phyloP scores from a whole-genome alignment of 92 coral and sea anemone species.

The Umimayanthus kanabou region DNA sequence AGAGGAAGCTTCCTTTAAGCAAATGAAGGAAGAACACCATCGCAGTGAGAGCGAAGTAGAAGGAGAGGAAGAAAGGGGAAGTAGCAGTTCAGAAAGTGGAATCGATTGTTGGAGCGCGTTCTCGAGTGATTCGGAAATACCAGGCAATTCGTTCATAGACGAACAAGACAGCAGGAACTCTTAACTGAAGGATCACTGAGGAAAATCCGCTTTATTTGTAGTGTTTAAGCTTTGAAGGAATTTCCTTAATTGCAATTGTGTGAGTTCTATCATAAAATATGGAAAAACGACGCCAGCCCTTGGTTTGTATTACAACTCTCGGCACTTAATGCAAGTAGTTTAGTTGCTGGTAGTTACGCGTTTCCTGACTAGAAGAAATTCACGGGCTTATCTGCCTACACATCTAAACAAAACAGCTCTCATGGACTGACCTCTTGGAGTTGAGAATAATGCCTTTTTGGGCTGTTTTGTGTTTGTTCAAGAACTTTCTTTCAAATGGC shows the following conservation, averaged over 20 bases:
- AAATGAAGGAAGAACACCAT: neutral
- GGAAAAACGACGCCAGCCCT: neutral
- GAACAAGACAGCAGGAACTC: neutral
- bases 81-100: conserved; percentile 34
- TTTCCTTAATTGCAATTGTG: neutral
- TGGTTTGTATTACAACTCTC: neutral
- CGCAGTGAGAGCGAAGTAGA: neutral
- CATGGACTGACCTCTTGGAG: conserved; percentile 3
- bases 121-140: conserved; percentile 45
- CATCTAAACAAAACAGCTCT: conserved; percentile 29
- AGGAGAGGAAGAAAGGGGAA: conserved; percentile 30
- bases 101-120: conserved; percentile 37
- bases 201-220: neutral
- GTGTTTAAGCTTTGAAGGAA: neutral
- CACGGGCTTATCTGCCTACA: conserved; percentile 1
- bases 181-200: neutral
- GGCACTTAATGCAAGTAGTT: conserved; percentile 3
- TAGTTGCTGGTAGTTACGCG: neutral
- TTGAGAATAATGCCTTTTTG: conserved; percentile 12
- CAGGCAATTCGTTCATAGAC: conserved; percentile 6
- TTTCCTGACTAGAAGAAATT: conserved; percentile 7
- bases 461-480: neutral
- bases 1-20: neutral
- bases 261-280: neutral
- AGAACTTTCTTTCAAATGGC: neutral